Conservation (phyloP, 2,113 vertebrate genomes). For the Cynopterus brachyotis region DNA sequence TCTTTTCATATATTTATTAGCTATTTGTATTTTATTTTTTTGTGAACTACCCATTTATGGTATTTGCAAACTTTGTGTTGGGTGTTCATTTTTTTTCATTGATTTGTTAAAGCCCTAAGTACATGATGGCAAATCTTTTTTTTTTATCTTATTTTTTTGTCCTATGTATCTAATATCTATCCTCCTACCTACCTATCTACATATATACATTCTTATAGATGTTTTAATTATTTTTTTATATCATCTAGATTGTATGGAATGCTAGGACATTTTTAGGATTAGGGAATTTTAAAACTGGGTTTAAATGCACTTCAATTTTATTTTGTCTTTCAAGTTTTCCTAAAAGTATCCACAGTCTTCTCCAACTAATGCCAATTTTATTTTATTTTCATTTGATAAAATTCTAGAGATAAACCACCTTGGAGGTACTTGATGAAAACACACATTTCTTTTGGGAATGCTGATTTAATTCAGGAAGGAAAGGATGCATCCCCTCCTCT, state of each 20-base stretch:
- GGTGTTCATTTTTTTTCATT: background rate
- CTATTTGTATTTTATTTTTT: slow-evolving; percentile 7
- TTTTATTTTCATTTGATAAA: slow-evolving; percentile 5
- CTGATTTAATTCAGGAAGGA: background rate
- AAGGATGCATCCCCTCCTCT: background rate
- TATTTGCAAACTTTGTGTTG: background rate
- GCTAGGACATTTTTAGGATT: background rate
- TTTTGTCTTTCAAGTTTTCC: background rate
- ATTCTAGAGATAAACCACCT: background rate
- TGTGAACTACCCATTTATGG: background rate
- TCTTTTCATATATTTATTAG: background rate
- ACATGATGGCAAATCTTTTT: background rate
- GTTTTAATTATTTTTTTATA: background rate
- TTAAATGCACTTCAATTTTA: background rate
- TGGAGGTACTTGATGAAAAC: background rate
- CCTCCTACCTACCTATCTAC: background rate
- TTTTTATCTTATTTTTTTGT: background rate
- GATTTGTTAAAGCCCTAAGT: background rate
- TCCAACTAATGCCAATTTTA: background rate
- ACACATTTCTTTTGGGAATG: background rate
- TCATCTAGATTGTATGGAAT: background rate
- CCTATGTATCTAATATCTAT: background rate
- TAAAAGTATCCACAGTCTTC: background rate
- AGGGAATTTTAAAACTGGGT: slow-evolving; percentile 17
- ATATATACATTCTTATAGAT: background rate